Conservation (phyloP, 2,888 invertebrate species). For the Loripinus fragilis region DNA sequence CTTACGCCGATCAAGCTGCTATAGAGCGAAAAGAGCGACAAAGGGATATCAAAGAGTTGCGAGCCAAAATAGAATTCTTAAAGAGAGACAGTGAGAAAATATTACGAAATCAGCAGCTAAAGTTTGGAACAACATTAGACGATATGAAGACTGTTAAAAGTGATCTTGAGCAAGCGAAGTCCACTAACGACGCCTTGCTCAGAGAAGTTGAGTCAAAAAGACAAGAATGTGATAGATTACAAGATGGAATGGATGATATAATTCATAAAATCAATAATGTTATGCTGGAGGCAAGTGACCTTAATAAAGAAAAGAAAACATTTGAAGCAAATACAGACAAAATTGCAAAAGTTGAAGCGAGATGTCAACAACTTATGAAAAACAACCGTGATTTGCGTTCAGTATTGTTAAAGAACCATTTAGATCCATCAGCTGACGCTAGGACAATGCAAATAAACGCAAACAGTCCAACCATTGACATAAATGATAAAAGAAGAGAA, state of each 20-base stretch:
- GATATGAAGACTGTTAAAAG: conserved; percentile 35
- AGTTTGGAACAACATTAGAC: conserved; percentile 53
- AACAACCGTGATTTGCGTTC: conserved; percentile 39
- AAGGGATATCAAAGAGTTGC: conserved; percentile 30
- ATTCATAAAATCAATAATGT: conserved; percentile 36
- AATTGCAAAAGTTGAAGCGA: conserved; percentile 31
- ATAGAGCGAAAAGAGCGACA: conserved; percentile 28
- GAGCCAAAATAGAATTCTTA: conserved; percentile 40
- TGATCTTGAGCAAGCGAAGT: conserved; percentile 32
- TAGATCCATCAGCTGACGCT: conserved; percentile 49
- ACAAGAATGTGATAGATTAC: conserved; percentile 49
- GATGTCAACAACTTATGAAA: conserved; percentile 30
- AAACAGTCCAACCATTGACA: neutral
- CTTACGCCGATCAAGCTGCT: conserved; percentile 31
- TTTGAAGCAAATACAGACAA: conserved; percentile 26
- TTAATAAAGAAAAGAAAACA: conserved; percentile 36
- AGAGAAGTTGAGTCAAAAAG: conserved; percentile 48
- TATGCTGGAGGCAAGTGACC: conserved; percentile 37
- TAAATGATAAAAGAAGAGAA: neutral
- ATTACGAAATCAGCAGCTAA: conserved; percentile 40
- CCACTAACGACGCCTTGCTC: conserved; percentile 46
- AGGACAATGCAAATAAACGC: conserved; percentile 9
- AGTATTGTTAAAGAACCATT: conserved; percentile 40
- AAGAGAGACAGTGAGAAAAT: conserved; percentile 51
- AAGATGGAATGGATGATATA: conserved; percentile 31